phyloP scores from a whole-genome alignment of 2,888 invertebrate genomes.

The Dexiosoma caninum region DNA sequence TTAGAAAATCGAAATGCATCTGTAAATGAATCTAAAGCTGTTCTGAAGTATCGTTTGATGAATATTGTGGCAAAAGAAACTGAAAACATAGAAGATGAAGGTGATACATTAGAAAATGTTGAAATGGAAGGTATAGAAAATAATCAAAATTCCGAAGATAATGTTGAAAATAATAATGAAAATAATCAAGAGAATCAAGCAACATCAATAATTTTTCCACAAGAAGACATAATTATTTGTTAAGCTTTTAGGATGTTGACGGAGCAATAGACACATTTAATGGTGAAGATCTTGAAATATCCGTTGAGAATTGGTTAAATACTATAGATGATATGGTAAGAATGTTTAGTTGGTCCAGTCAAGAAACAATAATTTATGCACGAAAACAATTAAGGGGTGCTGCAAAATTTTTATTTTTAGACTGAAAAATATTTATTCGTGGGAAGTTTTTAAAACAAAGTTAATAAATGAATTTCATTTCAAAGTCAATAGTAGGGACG shows the following conservation, averaged over 20 bases:
- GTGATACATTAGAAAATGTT: background rate
- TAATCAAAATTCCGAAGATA: background rate
- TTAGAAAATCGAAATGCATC: background rate
- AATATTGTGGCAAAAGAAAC: no score
- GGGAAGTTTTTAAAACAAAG: background rate
- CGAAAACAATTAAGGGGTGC: constrained; percentile 6
- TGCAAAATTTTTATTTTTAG: background rate
- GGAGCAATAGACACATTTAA: background rate
- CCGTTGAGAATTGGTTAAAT: background rate
- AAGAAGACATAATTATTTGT: background rate
- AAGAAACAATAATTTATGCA: constrained; percentile 3
- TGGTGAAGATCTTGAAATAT: constrained; percentile 3
- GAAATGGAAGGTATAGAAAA: background rate
- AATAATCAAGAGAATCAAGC: background rate
- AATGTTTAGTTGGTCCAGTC: background rate
- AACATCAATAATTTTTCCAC: background rate
- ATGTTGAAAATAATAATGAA: background rate
- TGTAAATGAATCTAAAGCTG: no score
- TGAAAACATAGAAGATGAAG: background rate
- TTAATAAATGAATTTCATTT: background rate
- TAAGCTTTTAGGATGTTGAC: background rate
- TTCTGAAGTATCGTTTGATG: no score
- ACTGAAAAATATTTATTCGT: background rate
- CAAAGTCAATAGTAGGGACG: background rate
- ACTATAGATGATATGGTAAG: background rate